These are phyloP conservation scores for Drosophila emarginata DNA, from an alignment of 2,888 invertebrate genomes.

Conservation along the genomic window DNA sequence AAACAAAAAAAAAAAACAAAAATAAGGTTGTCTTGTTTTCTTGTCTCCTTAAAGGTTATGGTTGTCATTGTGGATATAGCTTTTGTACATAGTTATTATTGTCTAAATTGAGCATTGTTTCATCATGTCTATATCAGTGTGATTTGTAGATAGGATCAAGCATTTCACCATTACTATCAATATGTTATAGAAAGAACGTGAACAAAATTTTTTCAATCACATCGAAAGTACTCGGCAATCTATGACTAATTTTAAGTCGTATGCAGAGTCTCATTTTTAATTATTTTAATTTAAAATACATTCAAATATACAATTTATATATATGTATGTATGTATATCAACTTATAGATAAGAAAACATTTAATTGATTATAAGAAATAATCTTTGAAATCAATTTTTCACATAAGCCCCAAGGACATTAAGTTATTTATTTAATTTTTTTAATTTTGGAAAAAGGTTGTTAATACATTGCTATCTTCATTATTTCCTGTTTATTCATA, in stretches of 20 bases:
- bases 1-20: no score
- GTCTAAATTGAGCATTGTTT: background rate
- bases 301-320: background rate
- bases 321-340: slow-evolving; percentile 1
- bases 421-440: background rate
- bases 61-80: slow-evolving; percentile 39
- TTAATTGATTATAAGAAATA: background rate
- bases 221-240: background rate
- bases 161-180: background rate
- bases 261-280: background rate
- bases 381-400: background rate
- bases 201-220: background rate
- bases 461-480: background rate
- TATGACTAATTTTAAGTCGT: background rate
- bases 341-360: slow-evolving; percentile 17
- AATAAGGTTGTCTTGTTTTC: background rate
- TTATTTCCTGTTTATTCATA: background rate
- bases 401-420: background rate
- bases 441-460: background rate
- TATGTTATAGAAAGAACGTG: background rate
- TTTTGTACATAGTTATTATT: background rate
- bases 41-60: slow-evolving; percentile 4
- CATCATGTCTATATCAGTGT: background rate
- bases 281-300: background rate
- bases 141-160: background rate